Conservation (phyloP, 2,888 invertebrate genomes). For the Cheilosia scutellata region DNA sequence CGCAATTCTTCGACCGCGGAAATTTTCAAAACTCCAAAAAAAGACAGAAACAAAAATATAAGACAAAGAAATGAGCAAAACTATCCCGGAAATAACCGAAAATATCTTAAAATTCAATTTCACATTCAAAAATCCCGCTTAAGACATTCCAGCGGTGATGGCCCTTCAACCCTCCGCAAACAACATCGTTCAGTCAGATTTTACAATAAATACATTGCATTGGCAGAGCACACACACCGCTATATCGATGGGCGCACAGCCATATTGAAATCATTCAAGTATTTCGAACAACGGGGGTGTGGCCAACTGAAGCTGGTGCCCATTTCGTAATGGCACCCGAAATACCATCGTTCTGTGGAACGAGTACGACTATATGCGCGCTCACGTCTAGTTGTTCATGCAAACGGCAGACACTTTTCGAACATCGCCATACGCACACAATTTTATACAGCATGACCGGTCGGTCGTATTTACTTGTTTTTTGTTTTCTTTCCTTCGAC, state of each 20-base stretch:
- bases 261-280: slow-evolving; percentile 84
- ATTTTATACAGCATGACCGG: background rate
- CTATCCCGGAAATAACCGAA: slow-evolving; percentile 65
- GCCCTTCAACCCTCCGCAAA: slow-evolving; percentile 41
- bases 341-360: slow-evolving; percentile 51
- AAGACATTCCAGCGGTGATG: slow-evolving; percentile 52
- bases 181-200: background rate
- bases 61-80: slow-evolving; percentile 26
- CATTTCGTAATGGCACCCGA: slow-evolving; percentile 79
- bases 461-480: slow-evolving; percentile 54
- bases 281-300: slow-evolving; percentile 83
- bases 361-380: slow-evolving; percentile 76
- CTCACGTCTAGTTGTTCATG: slow-evolving; percentile 70
- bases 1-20: slow-evolving; percentile 49
- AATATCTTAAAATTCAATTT: slow-evolving; percentile 62
- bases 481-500: slow-evolving; percentile 54
- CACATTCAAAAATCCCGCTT: slow-evolving; percentile 64
- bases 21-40: slow-evolving; percentile 51
- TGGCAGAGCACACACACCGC: slow-evolving; percentile 14
- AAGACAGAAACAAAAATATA: slow-evolving; percentile 19
- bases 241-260: slow-evolving; percentile 77
- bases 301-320: slow-evolving; percentile 78
- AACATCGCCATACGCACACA: slow-evolving; percentile 33
- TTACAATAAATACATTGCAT: slow-evolving; percentile 28
- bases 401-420: slow-evolving; percentile 50